Conservation (phyloP, 1,140 invertebrate genomes). For the Cheumatopsyche charites region DNA sequence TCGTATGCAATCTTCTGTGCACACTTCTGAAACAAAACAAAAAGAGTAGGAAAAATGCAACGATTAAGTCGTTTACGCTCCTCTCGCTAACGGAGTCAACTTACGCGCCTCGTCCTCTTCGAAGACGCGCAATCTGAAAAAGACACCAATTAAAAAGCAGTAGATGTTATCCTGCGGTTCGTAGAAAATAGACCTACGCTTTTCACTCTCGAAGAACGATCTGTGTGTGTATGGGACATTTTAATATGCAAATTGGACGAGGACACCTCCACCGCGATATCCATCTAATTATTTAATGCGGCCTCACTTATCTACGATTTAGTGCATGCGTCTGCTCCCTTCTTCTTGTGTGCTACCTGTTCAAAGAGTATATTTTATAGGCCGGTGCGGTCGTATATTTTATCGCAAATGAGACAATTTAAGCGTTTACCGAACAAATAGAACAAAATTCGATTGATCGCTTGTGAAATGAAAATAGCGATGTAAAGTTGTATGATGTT, state of each 20-base stretch:
- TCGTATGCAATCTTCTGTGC: too few species aligned
- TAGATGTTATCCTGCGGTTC: constrained; percentile 13
- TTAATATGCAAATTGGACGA: constrained; percentile 27
- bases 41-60: background rate
- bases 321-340: constrained; percentile 1
- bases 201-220: background rate
- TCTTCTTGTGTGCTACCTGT: too few species aligned
- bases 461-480: too few species aligned
- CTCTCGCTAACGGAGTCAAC: too few species aligned
- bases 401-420: too few species aligned
- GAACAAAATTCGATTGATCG: too few species aligned
- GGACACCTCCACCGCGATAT: constrained; percentile 23
- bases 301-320: constrained; percentile 10
- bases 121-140: background rate
- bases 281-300: constrained; percentile 23
- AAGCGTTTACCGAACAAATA: too few species aligned
- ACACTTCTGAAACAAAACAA: too few species aligned
- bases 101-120: too few species aligned
- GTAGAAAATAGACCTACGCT: constrained; percentile 10
- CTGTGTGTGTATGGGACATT: background rate
- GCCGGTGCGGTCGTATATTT: too few species aligned
- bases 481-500: too few species aligned
- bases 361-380: too few species aligned
- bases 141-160: constrained; percentile 28
- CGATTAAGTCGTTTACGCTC: background rate